A percentile compares a stretch with the other conserved stretches of the same genome.
phyloP scores from a whole-genome alignment of 2,888 invertebrate species.

The Lottia gigantea region DNA sequence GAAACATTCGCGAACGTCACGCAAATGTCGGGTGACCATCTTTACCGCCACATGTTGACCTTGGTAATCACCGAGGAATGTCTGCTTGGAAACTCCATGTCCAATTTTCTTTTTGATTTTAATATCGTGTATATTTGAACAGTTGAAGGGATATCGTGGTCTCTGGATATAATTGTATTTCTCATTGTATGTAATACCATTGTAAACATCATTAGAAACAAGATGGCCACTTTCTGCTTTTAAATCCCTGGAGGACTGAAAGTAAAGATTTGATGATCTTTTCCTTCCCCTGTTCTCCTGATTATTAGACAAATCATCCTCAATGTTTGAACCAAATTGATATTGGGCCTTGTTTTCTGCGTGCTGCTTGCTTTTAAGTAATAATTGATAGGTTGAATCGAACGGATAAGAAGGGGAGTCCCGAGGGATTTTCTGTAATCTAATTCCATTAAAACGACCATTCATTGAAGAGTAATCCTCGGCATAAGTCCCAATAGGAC shows the following conservation, averaged over 20 bases:
- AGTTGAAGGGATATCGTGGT: conserved; percentile 48
- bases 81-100: conserved; percentile 63
- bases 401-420: conserved; percentile 1
- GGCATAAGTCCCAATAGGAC: conserved; percentile 16
- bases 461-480: conserved; percentile 20
- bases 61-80: conserved; percentile 52
- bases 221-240: background rate
- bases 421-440: conserved; percentile 3
- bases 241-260: background rate
- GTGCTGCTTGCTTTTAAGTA: background rate
- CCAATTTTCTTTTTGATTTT: conserved; percentile 57
- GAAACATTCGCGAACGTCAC: conserved; percentile 56
- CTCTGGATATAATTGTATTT: conserved; percentile 6
- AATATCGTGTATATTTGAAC: conserved; percentile 55
- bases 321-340: background rate
- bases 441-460: conserved; percentile 8
- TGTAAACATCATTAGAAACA: background rate
- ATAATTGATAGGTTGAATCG: conserved; percentile 3
- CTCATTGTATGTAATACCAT: background rate
- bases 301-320: background rate
- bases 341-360: background rate
- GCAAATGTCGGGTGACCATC: conserved; percentile 63
- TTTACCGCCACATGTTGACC: conserved; percentile 57
- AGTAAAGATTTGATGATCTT: background rate
- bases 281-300: background rate